phyloP scores from a whole-genome alignment of 2,888 invertebrate genomes.

The Plagodis dolabraria region DNA sequence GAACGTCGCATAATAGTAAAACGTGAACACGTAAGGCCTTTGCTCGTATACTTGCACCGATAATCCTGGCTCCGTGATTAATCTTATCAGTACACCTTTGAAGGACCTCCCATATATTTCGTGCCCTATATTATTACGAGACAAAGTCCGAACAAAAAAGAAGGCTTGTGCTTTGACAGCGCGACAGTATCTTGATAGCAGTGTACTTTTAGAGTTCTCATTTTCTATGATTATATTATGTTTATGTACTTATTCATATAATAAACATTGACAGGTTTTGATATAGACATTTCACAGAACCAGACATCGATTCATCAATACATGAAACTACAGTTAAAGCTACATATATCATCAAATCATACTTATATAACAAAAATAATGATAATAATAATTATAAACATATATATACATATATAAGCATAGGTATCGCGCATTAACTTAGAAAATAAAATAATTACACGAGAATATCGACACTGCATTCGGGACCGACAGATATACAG shows the following conservation, averaged over 20 bases:
- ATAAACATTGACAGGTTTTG: background rate
- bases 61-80: slow-evolving; percentile 11
- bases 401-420: slow-evolving; percentile 10
- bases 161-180: no score
- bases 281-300: slow-evolving; percentile 4
- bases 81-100: background rate
- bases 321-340: background rate
- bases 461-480: background rate
- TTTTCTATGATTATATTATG: no score
- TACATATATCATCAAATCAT: slow-evolving; percentile 3
- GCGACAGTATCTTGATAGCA: no score
- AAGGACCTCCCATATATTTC: no score
- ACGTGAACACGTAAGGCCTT: slow-evolving; percentile 71
- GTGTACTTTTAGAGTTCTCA: background rate
- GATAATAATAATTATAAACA: background rate
- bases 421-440: background rate
- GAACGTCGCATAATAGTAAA: slow-evolving; percentile 78
- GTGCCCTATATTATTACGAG: no score
- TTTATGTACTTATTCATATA: no score
- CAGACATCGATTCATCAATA: slow-evolving; percentile 1
- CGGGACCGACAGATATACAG: slow-evolving; percentile 6
- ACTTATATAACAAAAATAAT: background rate
- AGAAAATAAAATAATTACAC: background rate
- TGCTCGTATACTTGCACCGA: slow-evolving; percentile 5
- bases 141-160: no score